Evolutionary conservation across 2,888 invertebrate genomes (phyloP), one percentile per base, ranked within the genome.

Genomic region (Lutraria lutraria): DNA sequence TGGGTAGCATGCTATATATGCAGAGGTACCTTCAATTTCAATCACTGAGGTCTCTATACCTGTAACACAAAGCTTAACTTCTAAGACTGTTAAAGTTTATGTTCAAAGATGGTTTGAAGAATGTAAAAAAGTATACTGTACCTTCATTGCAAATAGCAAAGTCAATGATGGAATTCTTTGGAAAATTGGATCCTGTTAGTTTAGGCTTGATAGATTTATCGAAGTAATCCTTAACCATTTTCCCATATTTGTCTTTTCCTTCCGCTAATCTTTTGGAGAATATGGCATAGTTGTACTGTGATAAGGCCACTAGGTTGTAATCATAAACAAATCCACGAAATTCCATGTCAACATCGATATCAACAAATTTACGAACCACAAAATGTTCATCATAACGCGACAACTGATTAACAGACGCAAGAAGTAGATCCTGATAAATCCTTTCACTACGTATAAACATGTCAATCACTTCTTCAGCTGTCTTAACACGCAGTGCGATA

Each of bases 311-410:
- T 16, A 95, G 89, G 15, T 91, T 85, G 34, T 92, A 86, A 43
- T 93, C 87, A 76, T 83, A 94, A 25, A 95, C 95, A 93, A 95
- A 95, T 16, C 94, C 95, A 68, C 95, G 92, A 85, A 95, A 95
- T 85, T 95, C 95, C 95, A 95, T 95, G 83, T 95, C 95, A 6
- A 95, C 93, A 89, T 95, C 94, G 43, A 95, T 95, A 76, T 93
- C 90, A 15, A 94, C 92, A 90, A 95, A 95, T 85, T 94, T 88
- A 68, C 95, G 87, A 3, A 95, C 91, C 10, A 95, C 94, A 88
- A 95, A 95, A 89, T 95, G 93, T 92, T 95, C 95, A 54, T 93
- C 83, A 83, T 94, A 95, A 21, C 93, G 88, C 2, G 93, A 93
- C 56, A 91, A 88, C 54, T 93, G 91, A 81, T 93, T 93, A 53